A percentile compares a stretch with the other conserved stretches of the same genome.
phyloP scores from a whole-genome alignment of 2,888 invertebrate species.

The Lithophane semibrunnea region DNA sequence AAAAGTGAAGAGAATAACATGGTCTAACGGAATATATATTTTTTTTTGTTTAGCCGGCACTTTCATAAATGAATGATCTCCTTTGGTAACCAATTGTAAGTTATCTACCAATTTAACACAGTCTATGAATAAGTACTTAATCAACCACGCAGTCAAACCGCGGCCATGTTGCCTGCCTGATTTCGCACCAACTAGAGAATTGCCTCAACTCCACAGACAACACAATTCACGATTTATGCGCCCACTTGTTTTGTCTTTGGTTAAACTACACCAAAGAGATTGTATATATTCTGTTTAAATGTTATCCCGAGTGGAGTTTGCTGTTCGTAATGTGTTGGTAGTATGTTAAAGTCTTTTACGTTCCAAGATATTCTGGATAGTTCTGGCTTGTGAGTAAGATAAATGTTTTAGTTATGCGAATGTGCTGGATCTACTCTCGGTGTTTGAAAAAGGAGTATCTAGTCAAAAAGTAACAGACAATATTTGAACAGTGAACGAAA shows the following conservation, averaged over 20 bases:
- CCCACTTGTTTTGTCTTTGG: constrained; percentile 70
- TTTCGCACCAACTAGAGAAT: constrained; percentile 65
- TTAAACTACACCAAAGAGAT: constrained; percentile 69
- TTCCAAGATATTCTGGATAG: constrained; percentile 53
- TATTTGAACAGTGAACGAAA: neutral
- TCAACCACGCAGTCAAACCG: constrained; percentile 34
- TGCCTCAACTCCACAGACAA: constrained; percentile 58
- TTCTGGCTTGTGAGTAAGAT: constrained; percentile 55
- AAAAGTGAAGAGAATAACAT: too few relatives aligned
- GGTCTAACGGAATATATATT: too few relatives aligned
- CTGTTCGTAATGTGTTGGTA: constrained; percentile 63
- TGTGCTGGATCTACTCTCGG: neutral
- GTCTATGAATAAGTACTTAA: constrained; percentile 14
- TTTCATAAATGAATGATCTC: too few relatives aligned
- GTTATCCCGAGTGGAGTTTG: constrained; percentile 67
- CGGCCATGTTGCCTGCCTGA: constrained; percentile 59
- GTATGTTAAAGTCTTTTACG: constrained; percentile 54
- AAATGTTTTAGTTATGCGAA: constrained; percentile 17
- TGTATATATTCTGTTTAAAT: constrained; percentile 66
- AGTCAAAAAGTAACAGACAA: too few relatives aligned
- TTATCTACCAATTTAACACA: constrained; percentile 36
- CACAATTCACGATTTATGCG: constrained; percentile 64
- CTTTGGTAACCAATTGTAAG: constrained; percentile 15
- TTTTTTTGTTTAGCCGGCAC: too few relatives aligned
- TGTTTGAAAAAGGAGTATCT: neutral